These are phyloP conservation scores for Catagonus wagneri DNA, from an alignment of 2,113 vertebrate species.

Conservation along the genomic window DNA sequence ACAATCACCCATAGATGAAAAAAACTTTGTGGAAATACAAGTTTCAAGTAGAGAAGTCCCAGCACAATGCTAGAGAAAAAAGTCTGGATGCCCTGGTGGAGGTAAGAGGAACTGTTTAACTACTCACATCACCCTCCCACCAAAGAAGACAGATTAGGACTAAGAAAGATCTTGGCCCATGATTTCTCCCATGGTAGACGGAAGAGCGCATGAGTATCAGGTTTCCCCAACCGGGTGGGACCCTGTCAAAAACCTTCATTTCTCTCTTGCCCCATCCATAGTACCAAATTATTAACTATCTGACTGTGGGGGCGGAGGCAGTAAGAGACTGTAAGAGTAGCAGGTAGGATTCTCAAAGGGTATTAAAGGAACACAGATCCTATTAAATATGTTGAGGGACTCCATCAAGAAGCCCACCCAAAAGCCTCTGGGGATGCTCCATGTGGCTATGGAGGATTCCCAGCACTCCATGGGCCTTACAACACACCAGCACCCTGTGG, in stretches of 20 bases:
- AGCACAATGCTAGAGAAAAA: background rate
- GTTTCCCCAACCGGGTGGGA: background rate
- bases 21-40: background rate
- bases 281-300: background rate
- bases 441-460: background rate
- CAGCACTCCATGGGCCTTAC: background rate
- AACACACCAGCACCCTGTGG: background rate
- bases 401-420: background rate
- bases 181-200: background rate
- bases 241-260: background rate
- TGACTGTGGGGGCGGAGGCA: background rate
- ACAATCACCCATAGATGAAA: background rate
- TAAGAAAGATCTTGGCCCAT: background rate
- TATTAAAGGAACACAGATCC: background rate
- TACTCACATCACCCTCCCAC: background rate
- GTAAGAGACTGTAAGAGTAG: background rate
- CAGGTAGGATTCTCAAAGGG: background rate
- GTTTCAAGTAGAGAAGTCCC: background rate
- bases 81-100: background rate
- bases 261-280: background rate
- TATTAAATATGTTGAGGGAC: background rate
- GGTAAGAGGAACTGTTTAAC: background rate
- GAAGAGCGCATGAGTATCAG: background rate
- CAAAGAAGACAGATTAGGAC: background rate
- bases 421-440: background rate